These are phyloP conservation scores for Cantharis rufa DNA, from an alignment of 2,888 invertebrate genomes.

Conservation along the genomic window DNA sequence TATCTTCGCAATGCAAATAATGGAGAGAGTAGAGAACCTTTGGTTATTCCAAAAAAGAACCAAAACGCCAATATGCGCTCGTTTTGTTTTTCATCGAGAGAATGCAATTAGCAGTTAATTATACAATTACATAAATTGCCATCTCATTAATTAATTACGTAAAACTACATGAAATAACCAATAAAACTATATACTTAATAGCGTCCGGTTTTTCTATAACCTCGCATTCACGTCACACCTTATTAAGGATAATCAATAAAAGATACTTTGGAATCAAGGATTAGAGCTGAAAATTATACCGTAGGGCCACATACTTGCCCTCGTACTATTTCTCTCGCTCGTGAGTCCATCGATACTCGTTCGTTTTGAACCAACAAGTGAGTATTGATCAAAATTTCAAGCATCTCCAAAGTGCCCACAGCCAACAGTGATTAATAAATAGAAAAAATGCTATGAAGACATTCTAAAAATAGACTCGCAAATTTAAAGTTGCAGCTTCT, in stretches of 20 bases:
- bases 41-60: background rate
- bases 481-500: background rate
- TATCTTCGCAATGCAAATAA: background rate
- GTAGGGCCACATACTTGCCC: background rate
- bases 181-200: background rate
- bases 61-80: background rate
- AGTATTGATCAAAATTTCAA: background rate
- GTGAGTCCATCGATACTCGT: background rate
- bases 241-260: background rate
- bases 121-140: background rate
- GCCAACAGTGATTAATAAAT: background rate
- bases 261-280: background rate
- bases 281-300: background rate
- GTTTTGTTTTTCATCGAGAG: background rate
- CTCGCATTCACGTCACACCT: background rate
- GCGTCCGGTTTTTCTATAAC: background rate
- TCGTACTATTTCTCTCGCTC: background rate
- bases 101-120: background rate
- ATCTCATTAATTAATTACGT: background rate
- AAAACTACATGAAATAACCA: background rate
- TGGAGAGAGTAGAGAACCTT: background rate
- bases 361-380: background rate
- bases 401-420: background rate
- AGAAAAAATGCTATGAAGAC: background rate
- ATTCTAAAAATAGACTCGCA: background rate